Evolutionary conservation across 2,888 invertebrate genomes (phyloP).

Genomic region (Stenolophus ochropezus): DNA sequence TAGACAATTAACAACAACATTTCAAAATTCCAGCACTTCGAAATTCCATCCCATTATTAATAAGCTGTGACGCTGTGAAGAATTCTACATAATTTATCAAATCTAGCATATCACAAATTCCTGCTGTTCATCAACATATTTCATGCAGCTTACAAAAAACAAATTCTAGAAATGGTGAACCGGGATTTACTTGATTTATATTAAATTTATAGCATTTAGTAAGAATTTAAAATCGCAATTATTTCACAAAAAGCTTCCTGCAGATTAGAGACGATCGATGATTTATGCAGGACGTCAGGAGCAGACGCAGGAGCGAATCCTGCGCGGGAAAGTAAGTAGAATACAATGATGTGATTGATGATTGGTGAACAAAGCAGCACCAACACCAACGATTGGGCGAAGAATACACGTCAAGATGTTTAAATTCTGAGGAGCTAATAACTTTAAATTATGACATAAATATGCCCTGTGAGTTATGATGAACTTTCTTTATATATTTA

Average conservation of each 20-base stretch:
- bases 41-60: not conserved
- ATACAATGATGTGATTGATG: not conserved
- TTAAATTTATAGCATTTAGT: not conserved
- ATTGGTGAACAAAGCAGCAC: not conserved
- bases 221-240: not conserved
- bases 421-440: not conserved
- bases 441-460: not conserved
- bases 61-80: not conserved
- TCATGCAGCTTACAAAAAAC: not conserved
- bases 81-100: not conserved
- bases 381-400: not conserved
- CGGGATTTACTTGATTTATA: not conserved
- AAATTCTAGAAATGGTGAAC: not conserved
- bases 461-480: not conserved
- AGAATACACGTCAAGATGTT: not conserved
- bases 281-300: not conserved
- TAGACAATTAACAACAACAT: not conserved
- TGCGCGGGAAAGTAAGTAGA: not conserved
- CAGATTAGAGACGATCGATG: not conserved
- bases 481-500: too few relatives aligned
- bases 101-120: not conserved
- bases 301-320: not conserved
- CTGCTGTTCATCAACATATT: not conserved
- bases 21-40: not conserved
- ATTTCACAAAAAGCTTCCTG: not conserved